Conservation (phyloP, 2,113 vertebrate genomes). For the Paralichthys olivaceus region DNA sequence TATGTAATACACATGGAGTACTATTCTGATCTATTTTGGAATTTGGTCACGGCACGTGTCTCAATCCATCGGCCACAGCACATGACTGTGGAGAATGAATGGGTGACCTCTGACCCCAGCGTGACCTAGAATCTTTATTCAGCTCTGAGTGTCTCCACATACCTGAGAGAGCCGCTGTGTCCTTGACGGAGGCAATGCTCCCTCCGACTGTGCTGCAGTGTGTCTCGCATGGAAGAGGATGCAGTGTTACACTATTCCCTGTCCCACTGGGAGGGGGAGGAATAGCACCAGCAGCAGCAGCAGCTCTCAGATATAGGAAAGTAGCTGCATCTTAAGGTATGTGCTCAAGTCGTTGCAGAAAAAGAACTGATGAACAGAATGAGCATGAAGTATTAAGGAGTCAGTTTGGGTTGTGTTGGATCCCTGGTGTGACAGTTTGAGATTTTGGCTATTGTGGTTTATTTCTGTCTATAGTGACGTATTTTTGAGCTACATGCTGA, state of each 20-base stretch:
- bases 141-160: slow-evolving; percentile 16
- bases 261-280: slow-evolving; percentile 44
- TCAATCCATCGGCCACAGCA: background rate
- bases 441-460: slow-evolving; percentile 39
- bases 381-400: slow-evolving; percentile 24
- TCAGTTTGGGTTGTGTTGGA: background rate
- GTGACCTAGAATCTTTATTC: slow-evolving; percentile 62
- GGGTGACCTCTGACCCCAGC: slow-evolving; percentile 54
- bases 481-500: slow-evolving; percentile 12
- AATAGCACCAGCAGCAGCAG: slow-evolving; percentile 20
- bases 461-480: slow-evolving; percentile 33
- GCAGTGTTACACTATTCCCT: slow-evolving; percentile 25
- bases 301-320: slow-evolving; percentile 41
- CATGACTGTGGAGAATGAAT: slow-evolving; percentile 45
- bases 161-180: slow-evolving; percentile 23
- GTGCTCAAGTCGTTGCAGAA: slow-evolving; percentile 12
- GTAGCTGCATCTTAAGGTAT: slow-evolving; percentile 16
- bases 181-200: slow-evolving; percentile 60
- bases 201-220: slow-evolving; percentile 59
- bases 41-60: slow-evolving; percentile 3
- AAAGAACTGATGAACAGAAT: slow-evolving; percentile 33
- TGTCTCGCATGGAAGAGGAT: slow-evolving; percentile 56
- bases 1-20: background rate
- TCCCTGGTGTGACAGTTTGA: slow-evolving; percentile 48
- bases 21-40: background rate